Conservation (phyloP, 2,888 invertebrate genomes). For the Anoncus sp. region DNA sequence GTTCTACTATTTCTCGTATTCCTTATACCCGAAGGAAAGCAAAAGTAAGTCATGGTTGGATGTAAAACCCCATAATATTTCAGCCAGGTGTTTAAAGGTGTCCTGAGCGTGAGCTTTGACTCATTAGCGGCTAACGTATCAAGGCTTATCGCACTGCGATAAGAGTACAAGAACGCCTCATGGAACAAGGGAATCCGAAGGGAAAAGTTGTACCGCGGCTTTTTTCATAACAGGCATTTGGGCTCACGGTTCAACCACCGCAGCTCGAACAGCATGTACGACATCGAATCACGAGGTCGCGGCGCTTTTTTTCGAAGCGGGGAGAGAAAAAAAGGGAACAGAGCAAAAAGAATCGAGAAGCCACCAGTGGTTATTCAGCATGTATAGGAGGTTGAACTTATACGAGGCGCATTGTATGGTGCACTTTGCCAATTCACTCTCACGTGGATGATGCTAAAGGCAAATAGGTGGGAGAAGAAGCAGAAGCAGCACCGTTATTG, state of each 20-base stretch:
- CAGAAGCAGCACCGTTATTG: constrained; percentile 47
- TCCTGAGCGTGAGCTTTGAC: constrained; percentile 32
- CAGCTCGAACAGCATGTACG: constrained; percentile 61
- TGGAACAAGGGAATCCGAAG: constrained; percentile 1
- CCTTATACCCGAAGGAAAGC: not conserved
- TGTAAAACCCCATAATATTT: not conserved
- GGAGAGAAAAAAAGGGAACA: constrained; percentile 22
- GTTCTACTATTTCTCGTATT: not conserved
- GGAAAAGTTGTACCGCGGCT: constrained; percentile 25
- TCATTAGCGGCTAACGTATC: constrained; percentile 41
- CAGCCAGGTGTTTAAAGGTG: not conserved
- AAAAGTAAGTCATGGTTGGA: not conserved
- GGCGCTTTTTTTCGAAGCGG: constrained; percentile 31
- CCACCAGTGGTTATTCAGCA: not conserved
- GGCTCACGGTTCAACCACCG: constrained; percentile 29
- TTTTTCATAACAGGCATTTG: constrained; percentile 21
- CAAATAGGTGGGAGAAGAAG: constrained; percentile 37
- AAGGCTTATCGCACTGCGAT: constrained; percentile 19
- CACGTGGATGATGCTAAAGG: constrained; percentile 28
- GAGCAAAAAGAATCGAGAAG: not conserved
- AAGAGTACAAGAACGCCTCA: constrained; percentile 2
- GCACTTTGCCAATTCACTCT: constrained; percentile 26
- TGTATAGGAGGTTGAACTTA: constrained; percentile 3
- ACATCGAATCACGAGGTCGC: constrained; percentile 55
- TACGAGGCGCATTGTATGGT: constrained; percentile 42